Evolutionary conservation across 2,113 vertebrate genomes (phyloP), one percentile per base, ranked within the genome.

Genomic region (human): DNA sequence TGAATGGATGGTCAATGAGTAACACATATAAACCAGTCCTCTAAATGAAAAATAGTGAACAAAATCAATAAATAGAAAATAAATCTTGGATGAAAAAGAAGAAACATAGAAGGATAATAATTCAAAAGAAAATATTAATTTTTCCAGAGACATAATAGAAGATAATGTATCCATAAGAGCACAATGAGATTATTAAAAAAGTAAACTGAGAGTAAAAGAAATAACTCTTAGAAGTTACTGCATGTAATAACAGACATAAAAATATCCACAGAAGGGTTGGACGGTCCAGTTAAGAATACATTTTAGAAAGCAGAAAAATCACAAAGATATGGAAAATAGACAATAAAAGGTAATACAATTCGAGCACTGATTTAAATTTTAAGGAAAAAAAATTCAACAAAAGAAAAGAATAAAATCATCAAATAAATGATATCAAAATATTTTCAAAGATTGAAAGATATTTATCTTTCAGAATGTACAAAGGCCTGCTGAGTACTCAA

Each of bases 1-100:
- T 12, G 23, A 95, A 85, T 80, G n/a, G 40, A 89, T 48, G 12
- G 22, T 23, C 59, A 93, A 79, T 68, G 27, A 81, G 25, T 17
- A 93, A 2, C 22, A 81, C 43, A 82, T 8, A 25, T 27, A 52
- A 82, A 93, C 40, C 18, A 82, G 70, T 52, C 22, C 59, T 78
- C 17, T 27, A 75, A 78, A 68, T 80, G 50, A 76, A 93, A 80
- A 68, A 55, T 6, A 50, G 35, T 70, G 17, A 61, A 76, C 23
- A 68, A 95, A 90, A 82, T 82, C 48, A 43, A 90, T 76, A 32
- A 66, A 64, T 18, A 81, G 75, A 81, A 72, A 93, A 96, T 35
- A 82, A 48, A 75, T 38, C 14, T 45, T n/a, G 35, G 48, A 94
- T 45, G 6, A 73, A 59, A 82, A 2, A 85, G 25, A 20, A 86